These are phyloP conservation scores for Protobothrops mucrosquamatus DNA, from an alignment of 2,113 vertebrate genomes.

Conservation along the genomic window DNA sequence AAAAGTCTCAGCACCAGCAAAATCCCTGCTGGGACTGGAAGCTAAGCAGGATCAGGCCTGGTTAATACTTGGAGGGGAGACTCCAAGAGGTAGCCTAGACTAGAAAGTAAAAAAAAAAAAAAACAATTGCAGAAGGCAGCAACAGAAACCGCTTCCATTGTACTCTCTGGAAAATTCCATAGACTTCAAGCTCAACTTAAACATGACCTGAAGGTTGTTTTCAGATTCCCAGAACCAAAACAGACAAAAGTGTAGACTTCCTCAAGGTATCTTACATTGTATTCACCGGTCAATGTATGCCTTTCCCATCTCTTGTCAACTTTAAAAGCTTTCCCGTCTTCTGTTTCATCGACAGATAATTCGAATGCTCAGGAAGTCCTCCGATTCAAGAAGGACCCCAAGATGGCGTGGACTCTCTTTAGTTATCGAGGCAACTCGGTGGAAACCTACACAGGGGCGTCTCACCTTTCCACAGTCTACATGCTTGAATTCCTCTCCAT, in stretches of 20 bases:
- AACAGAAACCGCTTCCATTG: neutral
- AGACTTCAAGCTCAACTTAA: neutral
- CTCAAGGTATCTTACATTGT: neutral
- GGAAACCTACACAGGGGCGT: conserved; percentile 75
- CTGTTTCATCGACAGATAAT: conserved; percentile 52
- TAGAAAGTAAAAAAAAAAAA: neutral
- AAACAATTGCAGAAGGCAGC: neutral
- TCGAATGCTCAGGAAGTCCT: conserved; percentile 1
- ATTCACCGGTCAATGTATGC: neutral
- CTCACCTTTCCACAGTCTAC: conserved; percentile 75
- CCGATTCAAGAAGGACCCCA: conserved; percentile 60
- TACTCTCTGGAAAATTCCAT: neutral
- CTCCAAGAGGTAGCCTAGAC: neutral
- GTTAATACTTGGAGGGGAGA: neutral
- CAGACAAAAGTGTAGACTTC: neutral
- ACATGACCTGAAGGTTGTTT: neutral
- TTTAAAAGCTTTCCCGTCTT: neutral
- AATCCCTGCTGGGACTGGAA: neutral
- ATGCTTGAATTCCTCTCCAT: conserved; percentile 77
- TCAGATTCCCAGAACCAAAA: neutral
- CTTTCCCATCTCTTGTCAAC: neutral
- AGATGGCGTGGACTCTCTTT: conserved; percentile 72
- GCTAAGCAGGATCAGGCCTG: neutral
- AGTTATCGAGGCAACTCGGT: conserved; percentile 77
- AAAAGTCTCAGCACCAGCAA: neutral